Percentiles rank a stretch among this genome's conserved stretches.
These are phyloP conservation scores for Alethe diademata DNA, from an alignment of 2,113 vertebrate genomes.

Conservation along the genomic window DNA sequence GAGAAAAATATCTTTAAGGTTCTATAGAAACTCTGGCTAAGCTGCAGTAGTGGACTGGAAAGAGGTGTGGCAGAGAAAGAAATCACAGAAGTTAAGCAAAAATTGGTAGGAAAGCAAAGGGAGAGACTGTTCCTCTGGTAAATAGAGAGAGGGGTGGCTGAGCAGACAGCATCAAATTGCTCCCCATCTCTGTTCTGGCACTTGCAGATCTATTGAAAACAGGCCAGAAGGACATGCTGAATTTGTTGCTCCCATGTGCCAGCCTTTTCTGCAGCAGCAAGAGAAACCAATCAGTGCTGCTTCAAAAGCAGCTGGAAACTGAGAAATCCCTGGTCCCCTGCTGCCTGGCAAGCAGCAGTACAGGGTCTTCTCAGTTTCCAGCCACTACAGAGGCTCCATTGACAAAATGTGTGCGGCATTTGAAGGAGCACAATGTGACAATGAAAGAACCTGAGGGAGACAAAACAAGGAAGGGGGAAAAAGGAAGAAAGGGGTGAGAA, in stretches of 20 bases:
- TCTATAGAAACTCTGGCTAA: background rate
- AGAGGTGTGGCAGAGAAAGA: background rate
- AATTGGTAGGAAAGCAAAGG: background rate
- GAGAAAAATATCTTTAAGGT: background rate
- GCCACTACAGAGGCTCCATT: constrained; percentile 61
- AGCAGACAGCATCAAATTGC: constrained; percentile 40
- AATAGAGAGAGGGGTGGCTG: background rate
- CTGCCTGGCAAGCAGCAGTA: constrained; percentile 50
- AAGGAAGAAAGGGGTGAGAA: background rate
- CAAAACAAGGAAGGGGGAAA: background rate
- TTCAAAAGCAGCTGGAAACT: constrained; percentile 66
- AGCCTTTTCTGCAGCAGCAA: constrained; percentile 53
- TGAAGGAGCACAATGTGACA: constrained; percentile 56
- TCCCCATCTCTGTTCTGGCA: constrained; percentile 46
- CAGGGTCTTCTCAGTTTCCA: constrained; percentile 59
- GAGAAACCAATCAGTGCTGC: constrained; percentile 54
- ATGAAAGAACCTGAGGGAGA: constrained; percentile 48
- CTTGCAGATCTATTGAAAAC: constrained; percentile 43
- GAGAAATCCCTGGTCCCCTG: constrained; percentile 52
- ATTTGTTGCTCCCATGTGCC: constrained; percentile 57
- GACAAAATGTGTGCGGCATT: constrained; percentile 28
- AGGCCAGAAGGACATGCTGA: constrained; percentile 64
- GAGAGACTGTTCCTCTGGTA: background rate
- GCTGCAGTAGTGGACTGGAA: background rate
- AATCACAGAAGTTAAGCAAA: background rate